These are phyloP conservation scores for Adineta ricciae DNA, from an alignment of 2,888 invertebrate genomes.

Conservation along the genomic window DNA sequence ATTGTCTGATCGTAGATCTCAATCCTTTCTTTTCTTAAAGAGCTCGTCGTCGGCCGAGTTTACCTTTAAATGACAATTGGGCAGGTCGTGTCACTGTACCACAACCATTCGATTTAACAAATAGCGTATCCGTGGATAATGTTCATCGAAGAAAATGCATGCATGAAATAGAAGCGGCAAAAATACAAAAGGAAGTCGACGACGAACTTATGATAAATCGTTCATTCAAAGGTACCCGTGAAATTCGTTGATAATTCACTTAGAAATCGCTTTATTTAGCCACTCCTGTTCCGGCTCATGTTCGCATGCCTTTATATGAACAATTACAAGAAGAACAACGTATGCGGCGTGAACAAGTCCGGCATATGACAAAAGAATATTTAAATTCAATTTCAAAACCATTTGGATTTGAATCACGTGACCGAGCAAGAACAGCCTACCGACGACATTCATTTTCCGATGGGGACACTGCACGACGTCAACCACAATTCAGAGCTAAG, in stretches of 20 bases:
- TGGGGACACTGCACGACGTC: slow-evolving; percentile 24
- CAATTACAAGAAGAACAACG: slow-evolving; percentile 46
- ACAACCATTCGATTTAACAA: slow-evolving; percentile 31
- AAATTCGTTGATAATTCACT: no score
- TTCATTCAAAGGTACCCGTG: not conserved
- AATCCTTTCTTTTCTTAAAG: not conserved
- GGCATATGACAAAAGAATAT: slow-evolving; percentile 42
- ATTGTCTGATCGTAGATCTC: no score
- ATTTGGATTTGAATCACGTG: slow-evolving; percentile 46
- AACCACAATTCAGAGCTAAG: slow-evolving; percentile 41
- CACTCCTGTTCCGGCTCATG: slow-evolving; percentile 47
- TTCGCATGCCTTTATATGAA: slow-evolving; percentile 47
- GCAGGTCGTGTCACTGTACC: slow-evolving; percentile 28
- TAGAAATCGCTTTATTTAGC: slow-evolving; percentile 41
- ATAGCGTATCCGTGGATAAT: slow-evolving; percentile 8
- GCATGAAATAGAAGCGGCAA: slow-evolving; percentile 19
- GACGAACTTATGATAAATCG: not conserved
- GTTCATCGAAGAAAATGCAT: slow-evolving; percentile 27
- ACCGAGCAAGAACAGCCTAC: slow-evolving; percentile 40
- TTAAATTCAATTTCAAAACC: slow-evolving; percentile 46
- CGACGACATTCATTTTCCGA: slow-evolving; percentile 34
- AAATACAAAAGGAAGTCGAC: slow-evolving; percentile 22
- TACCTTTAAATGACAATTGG: not conserved
- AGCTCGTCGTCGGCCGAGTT: not conserved
- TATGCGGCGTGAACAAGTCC: slow-evolving; percentile 40